Conservation (phyloP, 2,113 vertebrate genomes). For the Callopanchax toddi region DNA sequence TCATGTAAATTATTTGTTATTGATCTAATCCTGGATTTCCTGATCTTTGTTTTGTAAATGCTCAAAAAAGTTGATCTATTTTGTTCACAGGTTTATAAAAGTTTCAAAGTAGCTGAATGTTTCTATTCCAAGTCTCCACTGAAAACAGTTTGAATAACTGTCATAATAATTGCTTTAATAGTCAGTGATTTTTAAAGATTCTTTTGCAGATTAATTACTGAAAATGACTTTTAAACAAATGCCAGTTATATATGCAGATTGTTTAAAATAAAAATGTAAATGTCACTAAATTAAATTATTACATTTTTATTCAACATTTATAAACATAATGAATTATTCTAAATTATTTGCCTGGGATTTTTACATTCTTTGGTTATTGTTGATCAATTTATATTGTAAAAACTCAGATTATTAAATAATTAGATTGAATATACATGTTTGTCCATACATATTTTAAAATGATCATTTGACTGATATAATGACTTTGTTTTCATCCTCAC, state of each 20-base stretch:
- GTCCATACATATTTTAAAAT: no score
- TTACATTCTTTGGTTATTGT: no score
- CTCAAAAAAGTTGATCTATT: constrained; percentile 32
- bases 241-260: background rate
- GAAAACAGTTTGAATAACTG: background rate
- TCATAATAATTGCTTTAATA: background rate
- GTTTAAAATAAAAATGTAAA: background rate
- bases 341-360: no score
- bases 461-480: background rate
- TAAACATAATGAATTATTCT: no score
- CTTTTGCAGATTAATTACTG: background rate
- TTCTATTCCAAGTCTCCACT: background rate
- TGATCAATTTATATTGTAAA: no score
- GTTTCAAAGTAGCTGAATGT: no score
- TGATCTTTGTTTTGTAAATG: background rate
- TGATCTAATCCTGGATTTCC: background rate
- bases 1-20: background rate
- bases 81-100: constrained; percentile 28
- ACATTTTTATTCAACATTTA: background rate
- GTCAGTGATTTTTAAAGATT: background rate
- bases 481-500: no score
- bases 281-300: constrained; percentile 1
- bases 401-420: no score
- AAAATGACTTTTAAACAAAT: constrained; percentile 4
- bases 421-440: no score